A percentile compares a stretch with the other conserved stretches of the same genome.
phyloP scores from a whole-genome alignment of 2,888 invertebrate genomes.

The Calameuta idolon region DNA sequence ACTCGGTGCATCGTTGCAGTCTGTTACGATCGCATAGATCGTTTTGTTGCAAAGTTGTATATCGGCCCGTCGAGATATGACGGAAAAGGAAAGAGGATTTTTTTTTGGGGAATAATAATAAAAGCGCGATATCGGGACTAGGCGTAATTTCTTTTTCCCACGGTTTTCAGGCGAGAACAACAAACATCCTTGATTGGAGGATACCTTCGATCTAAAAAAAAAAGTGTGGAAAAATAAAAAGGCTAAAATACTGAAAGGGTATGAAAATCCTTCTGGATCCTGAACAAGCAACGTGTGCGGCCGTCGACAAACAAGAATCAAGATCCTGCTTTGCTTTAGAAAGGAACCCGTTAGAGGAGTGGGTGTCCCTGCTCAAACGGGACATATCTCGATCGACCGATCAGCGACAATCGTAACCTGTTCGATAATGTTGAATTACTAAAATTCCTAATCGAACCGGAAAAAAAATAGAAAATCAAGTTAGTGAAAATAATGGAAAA shows the following conservation, averaged over 20 bases:
- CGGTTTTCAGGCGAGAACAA: neutral
- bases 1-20: neutral
- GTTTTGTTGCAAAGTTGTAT: neutral
- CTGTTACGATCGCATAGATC: neutral
- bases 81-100: too few relatives aligned
- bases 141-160: neutral
- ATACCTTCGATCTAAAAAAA: neutral
- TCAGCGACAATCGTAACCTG: constrained; percentile 1
- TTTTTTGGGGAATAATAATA: too few relatives aligned
- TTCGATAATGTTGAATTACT: neutral
- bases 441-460: neutral
- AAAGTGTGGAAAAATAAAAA: neutral
- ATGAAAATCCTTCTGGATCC: neutral
- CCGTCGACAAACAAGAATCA: constrained; percentile 6
- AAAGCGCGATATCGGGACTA: neutral
- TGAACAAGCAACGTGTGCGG: constrained; percentile 6
- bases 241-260: neutral
- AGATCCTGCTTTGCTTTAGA: constrained; percentile 25
- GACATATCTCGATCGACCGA: constrained; percentile 15
- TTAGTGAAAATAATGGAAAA: neutral
- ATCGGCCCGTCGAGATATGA: neutral
- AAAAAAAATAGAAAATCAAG: neutral
- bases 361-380: constrained; percentile 23
- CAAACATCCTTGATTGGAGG: neutral
- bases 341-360: constrained; percentile 20